These are phyloP conservation scores for Ormyrus rosae DNA, from an alignment of 2,888 invertebrate species.

Conservation along the genomic window DNA sequence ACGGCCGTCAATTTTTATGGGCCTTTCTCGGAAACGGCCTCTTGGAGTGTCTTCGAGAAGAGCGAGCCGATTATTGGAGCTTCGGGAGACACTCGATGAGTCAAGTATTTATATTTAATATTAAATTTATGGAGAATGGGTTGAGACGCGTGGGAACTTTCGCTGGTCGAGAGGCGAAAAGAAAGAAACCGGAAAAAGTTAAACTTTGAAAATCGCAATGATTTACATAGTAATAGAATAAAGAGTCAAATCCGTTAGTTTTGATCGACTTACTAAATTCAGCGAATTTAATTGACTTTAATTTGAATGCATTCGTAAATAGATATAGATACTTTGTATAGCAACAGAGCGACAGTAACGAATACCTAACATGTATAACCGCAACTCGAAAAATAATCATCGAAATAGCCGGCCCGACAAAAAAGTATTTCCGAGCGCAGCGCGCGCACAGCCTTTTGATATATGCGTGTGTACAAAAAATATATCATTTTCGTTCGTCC, in stretches of 20 bases:
- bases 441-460: slow-evolving; percentile 19
- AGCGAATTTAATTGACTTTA: too few relatives aligned
- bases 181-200: too few relatives aligned
- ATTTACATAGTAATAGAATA: too few relatives aligned
- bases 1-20: slow-evolving; percentile 30
- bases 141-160: slow-evolving; percentile 30
- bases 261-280: too few relatives aligned
- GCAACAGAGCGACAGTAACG: too few relatives aligned
- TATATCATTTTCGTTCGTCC: slow-evolving; percentile 47
- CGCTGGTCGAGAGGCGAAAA: background rate
- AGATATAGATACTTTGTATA: too few relatives aligned
- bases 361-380: too few relatives aligned
- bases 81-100: slow-evolving; percentile 11
- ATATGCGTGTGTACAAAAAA: slow-evolving; percentile 34
- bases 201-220: too few relatives aligned
- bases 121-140: slow-evolving; percentile 26
- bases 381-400: slow-evolving; percentile 6
- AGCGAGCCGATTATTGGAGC: slow-evolving; percentile 19
- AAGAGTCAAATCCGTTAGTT: too few relatives aligned
- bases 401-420: slow-evolving; percentile 6
- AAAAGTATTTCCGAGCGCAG: slow-evolving; percentile 12
- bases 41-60: slow-evolving; percentile 7
- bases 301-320: too few relatives aligned
- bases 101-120: slow-evolving; percentile 26
- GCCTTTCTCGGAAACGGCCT: slow-evolving; percentile 25